Evolutionary conservation across 2,797 vertebrate species (phyloP).

Genomic region (Morus bassanus): DNA sequence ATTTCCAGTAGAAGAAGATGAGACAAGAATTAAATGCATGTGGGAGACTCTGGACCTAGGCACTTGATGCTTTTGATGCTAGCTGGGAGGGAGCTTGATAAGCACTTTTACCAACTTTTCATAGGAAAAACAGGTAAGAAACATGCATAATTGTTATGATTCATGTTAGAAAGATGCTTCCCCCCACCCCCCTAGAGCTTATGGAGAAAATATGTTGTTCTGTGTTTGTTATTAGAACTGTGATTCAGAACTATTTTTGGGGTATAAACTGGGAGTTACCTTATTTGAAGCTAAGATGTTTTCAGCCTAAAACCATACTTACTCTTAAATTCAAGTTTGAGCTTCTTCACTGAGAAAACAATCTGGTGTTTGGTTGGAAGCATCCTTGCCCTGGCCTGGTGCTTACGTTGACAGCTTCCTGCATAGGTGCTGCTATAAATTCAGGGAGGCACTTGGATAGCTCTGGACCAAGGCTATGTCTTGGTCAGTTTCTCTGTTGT

Average conservation of each 20-base stretch:
- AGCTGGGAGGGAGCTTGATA: conserved; percentile 63
- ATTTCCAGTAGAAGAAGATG: conserved; percentile 68
- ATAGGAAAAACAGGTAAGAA: conserved; percentile 61
- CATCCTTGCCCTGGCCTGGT: background rate
- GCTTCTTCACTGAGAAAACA: background rate
- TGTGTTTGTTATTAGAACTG: background rate
- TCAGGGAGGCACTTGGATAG: background rate
- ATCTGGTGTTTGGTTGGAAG: background rate
- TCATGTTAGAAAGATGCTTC: background rate
- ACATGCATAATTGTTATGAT: background rate
- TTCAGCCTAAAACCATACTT: background rate
- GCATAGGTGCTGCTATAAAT: background rate
- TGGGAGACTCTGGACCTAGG: conserved; percentile 67
- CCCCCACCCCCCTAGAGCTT: background rate
- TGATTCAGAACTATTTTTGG: background rate
- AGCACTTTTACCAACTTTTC: conserved; percentile 47
- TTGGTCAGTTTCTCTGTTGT: background rate
- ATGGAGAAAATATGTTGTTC: background rate
- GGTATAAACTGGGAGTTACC: background rate
- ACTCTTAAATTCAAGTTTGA: background rate
- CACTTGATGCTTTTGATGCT: conserved; percentile 60
- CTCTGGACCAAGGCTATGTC: background rate
- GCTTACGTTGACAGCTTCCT: background rate
- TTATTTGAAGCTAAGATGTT: background rate
- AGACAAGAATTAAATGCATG: conserved; percentile 58